Base-by-base conservation (phyloP, 2,888 invertebrate genomes). In the Micoletzkya japonica region DNA sequence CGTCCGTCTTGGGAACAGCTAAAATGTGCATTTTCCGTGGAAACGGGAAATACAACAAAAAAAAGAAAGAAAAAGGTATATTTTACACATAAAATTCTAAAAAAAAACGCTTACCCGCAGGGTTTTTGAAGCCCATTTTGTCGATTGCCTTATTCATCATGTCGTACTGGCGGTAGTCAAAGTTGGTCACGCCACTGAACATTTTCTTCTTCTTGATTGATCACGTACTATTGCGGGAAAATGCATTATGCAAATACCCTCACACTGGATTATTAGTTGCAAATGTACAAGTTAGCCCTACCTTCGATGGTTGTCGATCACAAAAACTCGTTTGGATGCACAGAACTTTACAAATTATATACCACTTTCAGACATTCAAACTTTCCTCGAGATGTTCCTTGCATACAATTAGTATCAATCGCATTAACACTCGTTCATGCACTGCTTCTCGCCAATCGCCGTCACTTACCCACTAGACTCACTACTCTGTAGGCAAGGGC, bases 141-240 rank as follows among this genome's bases (percentile, higher is more conserved):
- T 73, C 73, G 66, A 84, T 77, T 14, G 84, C 84, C 72, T 84
- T 69, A 49, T 78, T 76, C n/a, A 83, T 82, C n/a, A 84, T 74
- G 30, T 82, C 79, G 76, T 79, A 81, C 37, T 84, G 78, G n/a
- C 72, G 78, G 50, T 77, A 78, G 67, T 82, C 79, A 70, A 75
- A 84, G 63, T 74, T 80, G 34, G 84, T 84, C 24, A 80, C 81
- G 39, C 81, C 80, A 69, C 84, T 83, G 73, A 72, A 75, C 76
- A 54, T 44, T 14, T 44, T 44, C 44, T 14, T 44, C 20, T 44
- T 44, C 20, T 44, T 44, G 20, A 44, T 14, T 44, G 44, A 44
- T 44, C 10, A 10, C 44, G 44, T 17, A n/a, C n/a, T n/a, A n/a
- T n/a, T n/a, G n/a, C n/a, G 24, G 24, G 24, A 20, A 54, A 54